Evolutionary conservation across 2,888 invertebrate species (phyloP).

Genomic region (Teinopalpus imperialis): DNA sequence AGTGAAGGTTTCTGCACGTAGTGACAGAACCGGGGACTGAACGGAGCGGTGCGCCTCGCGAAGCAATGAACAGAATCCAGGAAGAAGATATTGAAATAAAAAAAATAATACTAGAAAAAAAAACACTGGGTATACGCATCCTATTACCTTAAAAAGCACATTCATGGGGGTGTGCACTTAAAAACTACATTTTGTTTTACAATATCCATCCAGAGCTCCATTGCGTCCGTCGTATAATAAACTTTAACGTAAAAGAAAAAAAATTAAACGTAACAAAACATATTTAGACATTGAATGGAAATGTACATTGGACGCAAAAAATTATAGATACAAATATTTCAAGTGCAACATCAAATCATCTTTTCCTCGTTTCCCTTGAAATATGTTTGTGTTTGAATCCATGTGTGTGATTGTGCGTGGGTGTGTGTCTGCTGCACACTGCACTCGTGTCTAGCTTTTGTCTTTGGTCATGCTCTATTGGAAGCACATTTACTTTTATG

Average conservation of each 20-base stretch:
- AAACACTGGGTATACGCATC: slow-evolving; percentile 62
- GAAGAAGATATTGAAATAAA: slow-evolving; percentile 57
- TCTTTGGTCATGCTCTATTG: slow-evolving; percentile 62
- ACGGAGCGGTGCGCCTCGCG: slow-evolving; percentile 76
- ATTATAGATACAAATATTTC: slow-evolving; percentile 33
- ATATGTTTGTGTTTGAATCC: slow-evolving; percentile 38
- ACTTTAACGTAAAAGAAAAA: slow-evolving; percentile 38
- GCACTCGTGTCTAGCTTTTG: slow-evolving; percentile 54
- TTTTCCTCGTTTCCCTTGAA: slow-evolving; percentile 33
- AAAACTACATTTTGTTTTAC: slow-evolving; percentile 49
- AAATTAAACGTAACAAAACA: slow-evolving; percentile 41
- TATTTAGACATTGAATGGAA: slow-evolving; percentile 43
- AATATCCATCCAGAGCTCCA: slow-evolving; percentile 74
- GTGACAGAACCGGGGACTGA: slow-evolving; percentile 59
- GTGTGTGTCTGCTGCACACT: slow-evolving; percentile 43
- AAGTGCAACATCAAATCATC: slow-evolving; percentile 32
- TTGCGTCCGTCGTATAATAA: slow-evolving; percentile 46
- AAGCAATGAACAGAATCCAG: slow-evolving; percentile 64
- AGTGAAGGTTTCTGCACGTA: slow-evolving; percentile 52
- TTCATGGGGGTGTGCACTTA: slow-evolving; percentile 80
- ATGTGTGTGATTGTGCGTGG: slow-evolving; percentile 40
- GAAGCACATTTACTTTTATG: slow-evolving; percentile 62
- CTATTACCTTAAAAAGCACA: slow-evolving; percentile 76
- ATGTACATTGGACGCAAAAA: slow-evolving; percentile 52
- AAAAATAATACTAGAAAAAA: slow-evolving; percentile 61